Conservation (phyloP, 2,797 vertebrate species). For the Sciurus vulgaris region DNA sequence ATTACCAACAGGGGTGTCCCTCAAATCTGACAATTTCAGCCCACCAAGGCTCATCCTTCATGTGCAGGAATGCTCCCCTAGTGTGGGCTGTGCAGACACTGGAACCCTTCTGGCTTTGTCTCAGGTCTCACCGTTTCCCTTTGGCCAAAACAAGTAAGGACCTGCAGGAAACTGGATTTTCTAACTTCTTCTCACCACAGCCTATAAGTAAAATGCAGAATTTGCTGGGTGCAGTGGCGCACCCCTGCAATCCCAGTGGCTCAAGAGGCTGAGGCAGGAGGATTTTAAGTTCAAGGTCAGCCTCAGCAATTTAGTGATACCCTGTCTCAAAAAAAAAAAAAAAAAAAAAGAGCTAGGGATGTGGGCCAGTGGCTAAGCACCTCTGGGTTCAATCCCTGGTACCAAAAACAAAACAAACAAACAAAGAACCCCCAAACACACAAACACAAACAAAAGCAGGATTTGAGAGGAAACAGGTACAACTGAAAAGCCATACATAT, state of each 20-base stretch:
- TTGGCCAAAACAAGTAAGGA: background rate
- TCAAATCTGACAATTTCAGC: background rate
- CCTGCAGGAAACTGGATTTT: background rate
- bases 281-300: no score
- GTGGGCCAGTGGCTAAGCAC: no score
- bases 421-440: rapidly evolving
- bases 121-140: background rate
- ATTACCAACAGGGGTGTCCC: background rate
- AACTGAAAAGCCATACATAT: background rate
- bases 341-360: no score
- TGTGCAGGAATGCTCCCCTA: background rate
- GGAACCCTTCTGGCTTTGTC: background rate
- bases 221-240: background rate
- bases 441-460: background rate
- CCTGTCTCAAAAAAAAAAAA: no score
- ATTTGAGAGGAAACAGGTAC: constrained; percentile 15
- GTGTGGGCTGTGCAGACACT: background rate
- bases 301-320: no score
- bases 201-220: constrained; percentile 39
- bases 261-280: no score
- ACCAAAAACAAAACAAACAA: no score
- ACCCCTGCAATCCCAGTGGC: no score
- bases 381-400: no score
- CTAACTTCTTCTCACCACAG: background rate
- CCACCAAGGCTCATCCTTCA: background rate